phyloP scores from a whole-genome alignment of 2,113 vertebrate genomes.

The Hippocampus mohnikei region DNA sequence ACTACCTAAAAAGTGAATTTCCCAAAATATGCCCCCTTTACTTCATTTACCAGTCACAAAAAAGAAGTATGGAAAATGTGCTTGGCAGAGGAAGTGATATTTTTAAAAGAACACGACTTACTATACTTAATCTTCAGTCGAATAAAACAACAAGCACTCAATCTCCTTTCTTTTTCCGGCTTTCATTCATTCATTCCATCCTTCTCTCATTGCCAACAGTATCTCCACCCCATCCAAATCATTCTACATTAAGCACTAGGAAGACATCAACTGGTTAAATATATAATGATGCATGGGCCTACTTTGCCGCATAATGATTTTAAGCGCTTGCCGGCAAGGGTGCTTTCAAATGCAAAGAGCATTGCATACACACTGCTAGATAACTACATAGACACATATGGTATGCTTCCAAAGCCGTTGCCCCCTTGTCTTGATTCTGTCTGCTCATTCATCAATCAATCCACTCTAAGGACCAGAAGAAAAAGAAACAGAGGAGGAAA shows the following conservation, averaged over 20 bases:
- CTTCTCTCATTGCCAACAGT: background rate
- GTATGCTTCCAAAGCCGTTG: constrained; percentile 20
- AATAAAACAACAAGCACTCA: background rate
- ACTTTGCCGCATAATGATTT: constrained; percentile 61
- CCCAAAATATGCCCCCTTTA: too few species aligned
- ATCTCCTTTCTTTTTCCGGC: background rate
- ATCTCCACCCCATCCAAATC: background rate
- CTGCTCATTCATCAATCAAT: constrained; percentile 59
- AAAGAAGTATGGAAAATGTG: too few species aligned
- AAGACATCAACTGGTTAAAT: constrained; percentile 41
- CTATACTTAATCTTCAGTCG: background rate
- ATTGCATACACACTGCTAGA: constrained; percentile 13
- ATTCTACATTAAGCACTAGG: constrained; percentile 6
- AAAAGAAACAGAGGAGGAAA: constrained; percentile 22
- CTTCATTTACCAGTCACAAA: too few species aligned
- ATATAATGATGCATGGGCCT: constrained; percentile 40
- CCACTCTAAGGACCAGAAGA: constrained; percentile 33
- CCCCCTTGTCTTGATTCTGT: constrained; percentile 42
- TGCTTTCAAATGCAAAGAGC: constrained; percentile 38
- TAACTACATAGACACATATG: constrained; percentile 16
- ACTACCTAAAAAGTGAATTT: too few species aligned
- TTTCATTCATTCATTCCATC: background rate
- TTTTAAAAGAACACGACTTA: too few species aligned
- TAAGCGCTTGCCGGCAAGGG: constrained; percentile 37
- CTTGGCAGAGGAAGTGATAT: too few species aligned